Evolutionary conservation across 2,888 invertebrate species (phyloP).

Genomic region (Eupithecia tripunctaria): DNA sequence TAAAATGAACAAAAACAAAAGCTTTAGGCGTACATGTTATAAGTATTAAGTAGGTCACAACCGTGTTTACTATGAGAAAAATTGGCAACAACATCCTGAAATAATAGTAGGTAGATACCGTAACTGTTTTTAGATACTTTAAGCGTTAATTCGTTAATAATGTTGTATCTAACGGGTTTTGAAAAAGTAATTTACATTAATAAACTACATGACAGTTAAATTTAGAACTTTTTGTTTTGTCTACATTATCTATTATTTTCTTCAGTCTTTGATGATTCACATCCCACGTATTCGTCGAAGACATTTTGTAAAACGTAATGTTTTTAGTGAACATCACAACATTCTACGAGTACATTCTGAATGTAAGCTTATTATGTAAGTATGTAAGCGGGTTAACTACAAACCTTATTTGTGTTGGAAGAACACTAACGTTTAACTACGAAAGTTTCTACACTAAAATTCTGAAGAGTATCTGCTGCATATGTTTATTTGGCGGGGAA

Average conservation of each 20-base stretch:
- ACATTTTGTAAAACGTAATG: background rate
- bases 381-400: no score
- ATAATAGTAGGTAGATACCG: constrained; percentile 11
- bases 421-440: no score
- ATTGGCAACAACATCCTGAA: constrained; percentile 50
- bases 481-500: no score
- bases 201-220: background rate
- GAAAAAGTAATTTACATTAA: background rate
- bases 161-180: background rate
- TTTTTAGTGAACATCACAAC: background rate
- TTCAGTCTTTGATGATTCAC: background rate
- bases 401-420: no score
- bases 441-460: no score
- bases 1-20: constrained; percentile 30
- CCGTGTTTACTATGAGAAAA: constrained; percentile 50
- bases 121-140: background rate
- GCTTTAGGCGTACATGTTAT: constrained; percentile 34
- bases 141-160: background rate
- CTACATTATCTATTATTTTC: constrained; percentile 3
- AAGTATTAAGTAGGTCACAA: constrained; percentile 51
- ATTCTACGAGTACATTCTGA: no score
- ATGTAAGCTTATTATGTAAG: no score
- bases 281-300: background rate
- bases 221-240: constrained; percentile 13
- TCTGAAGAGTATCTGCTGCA: no score